Base-by-base conservation (phyloP, 2,888 invertebrate species). In the Pemphredon lugubris region DNA sequence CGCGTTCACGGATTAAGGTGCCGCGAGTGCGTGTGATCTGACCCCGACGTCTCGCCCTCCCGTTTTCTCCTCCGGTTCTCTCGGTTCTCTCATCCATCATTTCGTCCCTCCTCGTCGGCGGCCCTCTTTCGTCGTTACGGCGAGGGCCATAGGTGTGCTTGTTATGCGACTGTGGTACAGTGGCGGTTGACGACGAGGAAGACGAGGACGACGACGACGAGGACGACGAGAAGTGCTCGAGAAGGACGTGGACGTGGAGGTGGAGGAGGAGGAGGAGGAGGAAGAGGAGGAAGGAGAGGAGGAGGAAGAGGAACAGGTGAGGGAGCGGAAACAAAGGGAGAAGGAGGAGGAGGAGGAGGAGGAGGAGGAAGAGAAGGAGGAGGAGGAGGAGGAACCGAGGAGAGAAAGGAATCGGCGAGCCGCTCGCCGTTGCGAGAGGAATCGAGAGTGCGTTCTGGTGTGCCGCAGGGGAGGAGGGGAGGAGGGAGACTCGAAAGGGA, bases 151-250 rank as follows among this genome's bases (percentile, higher is more conserved):
- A 72, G 70, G 75, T 68, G 81, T 83, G 82, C 83, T 82, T 85
- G 85, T 86, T 84, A 86, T 86, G 85, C 79, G 83, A 77, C 81
- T 77, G 83, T 84, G 85, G 84, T 84, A 85, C 85, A 81, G 83
- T 82, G 84, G 85, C 80, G 83, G 79, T 79, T 75, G 81, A 80
- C 68, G 73, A 67, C 70, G 80, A 66, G 51, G 70, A 66, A 54
- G 68, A 57, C 59, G 75, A 65, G 32, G 70, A 66, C 37, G 69
- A 77, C 30, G 69, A 67, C 51, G 70, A 74, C 45, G 67, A 59
- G 21, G 66, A 61, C 44, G 44, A 64, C 47, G n/a, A 57, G 54
- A 53, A 34, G 57, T 55, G 63, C 23, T 37, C 54, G 59, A 59
- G 67, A 58, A 72, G 50, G 63, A 63, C 53, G 59, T 58, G 61